A percentile compares a stretch with the other conserved stretches of the same genome.
phyloP scores from a whole-genome alignment of 2,888 invertebrate genomes.

The Tortrix viridana region DNA sequence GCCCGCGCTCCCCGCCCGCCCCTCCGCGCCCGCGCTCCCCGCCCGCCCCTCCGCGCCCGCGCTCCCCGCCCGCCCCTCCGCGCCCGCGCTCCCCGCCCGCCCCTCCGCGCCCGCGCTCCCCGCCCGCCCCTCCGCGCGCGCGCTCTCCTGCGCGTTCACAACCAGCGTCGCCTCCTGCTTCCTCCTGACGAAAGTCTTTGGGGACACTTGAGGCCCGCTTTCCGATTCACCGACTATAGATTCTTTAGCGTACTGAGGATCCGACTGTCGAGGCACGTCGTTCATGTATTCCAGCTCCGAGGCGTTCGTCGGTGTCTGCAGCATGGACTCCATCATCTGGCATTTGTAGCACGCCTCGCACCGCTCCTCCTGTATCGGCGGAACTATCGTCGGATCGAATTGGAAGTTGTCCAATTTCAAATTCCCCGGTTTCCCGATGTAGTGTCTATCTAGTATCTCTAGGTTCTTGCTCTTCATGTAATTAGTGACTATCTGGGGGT shows the following conservation, averaged over 20 bases:
- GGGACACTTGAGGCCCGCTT: slow-evolving; percentile 54
- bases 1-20: no score
- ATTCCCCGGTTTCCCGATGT: slow-evolving; percentile 83
- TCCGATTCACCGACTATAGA: slow-evolving; percentile 54
- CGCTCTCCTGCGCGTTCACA: slow-evolving; percentile 56
- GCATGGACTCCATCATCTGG: slow-evolving; percentile 81
- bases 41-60: slow-evolving; percentile 65
- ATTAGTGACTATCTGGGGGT: slow-evolving; percentile 89
- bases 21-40: no score
- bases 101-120: slow-evolving; percentile 54
- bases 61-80: slow-evolving; percentile 78
- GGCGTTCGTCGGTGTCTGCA: slow-evolving; percentile 91
- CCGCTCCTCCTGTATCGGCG: slow-evolving; percentile 74
- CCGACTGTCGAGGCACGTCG: slow-evolving; percentile 69
- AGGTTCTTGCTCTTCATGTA: slow-evolving; percentile 91
- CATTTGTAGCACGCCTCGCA: slow-evolving; percentile 83
- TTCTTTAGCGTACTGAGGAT: slow-evolving; percentile 73
- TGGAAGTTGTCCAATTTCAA: slow-evolving; percentile 80
- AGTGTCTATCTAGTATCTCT: slow-evolving; percentile 85
- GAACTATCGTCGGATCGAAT: slow-evolving; percentile 77
- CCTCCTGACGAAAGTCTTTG: slow-evolving; percentile 73
- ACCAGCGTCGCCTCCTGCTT: slow-evolving; percentile 75
- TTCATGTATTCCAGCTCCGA: slow-evolving; percentile 87
- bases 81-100: slow-evolving; percentile 80
- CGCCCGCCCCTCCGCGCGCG: slow-evolving; percentile 41